phyloP scores from a whole-genome alignment of 2,888 invertebrate species.

The Chromoteleia sp. region DNA sequence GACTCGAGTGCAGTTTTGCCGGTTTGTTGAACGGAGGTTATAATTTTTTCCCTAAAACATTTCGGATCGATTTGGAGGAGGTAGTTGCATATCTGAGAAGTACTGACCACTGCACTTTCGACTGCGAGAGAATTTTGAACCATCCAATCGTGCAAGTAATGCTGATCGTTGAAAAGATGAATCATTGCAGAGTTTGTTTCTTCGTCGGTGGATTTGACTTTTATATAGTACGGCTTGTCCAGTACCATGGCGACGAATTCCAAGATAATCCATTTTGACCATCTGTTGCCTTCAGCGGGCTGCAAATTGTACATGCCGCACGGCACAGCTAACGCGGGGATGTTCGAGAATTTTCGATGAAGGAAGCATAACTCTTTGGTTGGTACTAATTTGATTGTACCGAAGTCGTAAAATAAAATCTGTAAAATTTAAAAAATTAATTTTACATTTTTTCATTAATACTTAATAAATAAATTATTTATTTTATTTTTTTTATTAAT shows the following conservation, averaged over 20 bases:
- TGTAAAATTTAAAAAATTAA: constrained; percentile 57
- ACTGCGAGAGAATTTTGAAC: constrained; percentile 9
- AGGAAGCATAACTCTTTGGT: constrained; percentile 76
- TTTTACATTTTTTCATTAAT: not conserved
- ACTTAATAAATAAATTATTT: not conserved
- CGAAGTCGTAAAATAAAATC: constrained; percentile 82
- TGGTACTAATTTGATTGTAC: constrained; percentile 78
- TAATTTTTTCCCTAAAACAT: not conserved
- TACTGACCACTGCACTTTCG: constrained; percentile 48
- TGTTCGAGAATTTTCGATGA: constrained; percentile 76
- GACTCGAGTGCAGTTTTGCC: not conserved
- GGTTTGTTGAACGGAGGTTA: too few species aligned
- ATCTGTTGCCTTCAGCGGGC: constrained; percentile 69
- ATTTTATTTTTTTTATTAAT: too few species aligned
- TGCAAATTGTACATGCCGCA: constrained; percentile 78
- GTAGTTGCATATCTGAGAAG: constrained; percentile 25
- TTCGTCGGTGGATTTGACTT: constrained; percentile 22
- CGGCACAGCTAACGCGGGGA: constrained; percentile 81
- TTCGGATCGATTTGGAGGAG: constrained; percentile 7
- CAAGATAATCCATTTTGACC: constrained; percentile 7
- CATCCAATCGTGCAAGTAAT: constrained; percentile 28
- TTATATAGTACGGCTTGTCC: not conserved
- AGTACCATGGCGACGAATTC: constrained; percentile 18
- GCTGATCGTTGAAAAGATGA: constrained; percentile 5
- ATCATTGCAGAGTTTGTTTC: constrained; percentile 36